Base-by-base conservation (phyloP, 1,140 invertebrate genomes). In the Wiebesia pumilae region DNA sequence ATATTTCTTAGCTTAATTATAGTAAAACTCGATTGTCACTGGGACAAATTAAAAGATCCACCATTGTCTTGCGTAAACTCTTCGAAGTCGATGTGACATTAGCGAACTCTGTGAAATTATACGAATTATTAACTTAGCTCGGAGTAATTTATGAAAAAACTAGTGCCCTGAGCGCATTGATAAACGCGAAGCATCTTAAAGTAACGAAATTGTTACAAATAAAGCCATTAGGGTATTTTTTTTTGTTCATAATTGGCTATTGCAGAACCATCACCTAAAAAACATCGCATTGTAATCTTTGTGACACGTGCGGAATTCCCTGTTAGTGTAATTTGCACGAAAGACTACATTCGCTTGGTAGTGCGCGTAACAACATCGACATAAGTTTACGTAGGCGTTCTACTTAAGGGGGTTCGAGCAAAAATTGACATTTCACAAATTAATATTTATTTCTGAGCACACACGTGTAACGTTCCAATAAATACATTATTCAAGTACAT, bases 401-500 rank as follows among this genome's bases (percentile, higher is more conserved):
- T n/a, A 24, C 33, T 62, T 21, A 21, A 27, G 33, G 10, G 12
- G 35, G 21, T 16, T 71, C 40, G 16, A 33, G 69, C 69, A 71
- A 71, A 69, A 71, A 71, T 71, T 38, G 33, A 38, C 33, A 24
- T 38, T 71, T 33, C 69, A 71, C 69, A 77, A 77, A 77, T 47
- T 51, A 30, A 77, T 43, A 77, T 77, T 43, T 77, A 51, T 77
- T 27, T 77, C 47, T 77, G 47, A 77, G 67, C 7, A n/a, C 27
- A 24, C 4, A n/a, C 16, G 69, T 35, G 35, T 62, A 27, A 38
- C 19, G 69, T 33, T 38, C 2, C 33, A 24, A 71, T 71, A 71
- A 35, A 71, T 38, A 4, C 69, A 24, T 24, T 71, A 71, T 38
- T 38, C 69, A 33, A 16, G 7, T 21, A 0, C 7, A 38, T 71